Base-by-base conservation (phyloP, 2,113 vertebrate species). In the Corythoichthys haematopterus region DNA sequence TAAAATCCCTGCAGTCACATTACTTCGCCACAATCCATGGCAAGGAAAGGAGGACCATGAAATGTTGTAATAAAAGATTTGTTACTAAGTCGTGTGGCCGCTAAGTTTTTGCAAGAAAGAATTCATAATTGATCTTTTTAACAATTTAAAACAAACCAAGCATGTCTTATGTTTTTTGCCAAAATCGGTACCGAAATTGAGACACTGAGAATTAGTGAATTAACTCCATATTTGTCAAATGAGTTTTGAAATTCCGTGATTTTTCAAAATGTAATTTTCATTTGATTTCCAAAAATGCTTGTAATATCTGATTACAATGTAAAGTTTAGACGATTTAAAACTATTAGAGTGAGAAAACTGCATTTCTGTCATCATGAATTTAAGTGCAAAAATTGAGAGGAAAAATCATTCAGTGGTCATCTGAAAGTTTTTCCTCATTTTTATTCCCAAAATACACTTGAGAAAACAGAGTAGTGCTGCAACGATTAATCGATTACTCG, bases 11-110 rank as follows among this genome's bases (percentile, higher is more conserved):
- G 80, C 83, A 76, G 77, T 85, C 80, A 74, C 85, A 77, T 86
- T 87, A 82, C 64, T 88, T 81, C 87, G 84, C 87, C 89, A 89
- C 88, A 89, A 83, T 88, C 81, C 85, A 88, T 89, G 84, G 84
- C 84, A 80, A 88, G 77, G 83, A 87, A 90, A 89, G 89, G 87
- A 84, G 82, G 86, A 85, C 64, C 78, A 78, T 89, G 80, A 89
- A 88, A 89, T 88, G 88, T 90, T 90, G 90, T 91, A 91, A 91
- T 91, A 91, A 92, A 90, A 67, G 81, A 84, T 90, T 89, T 91
- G 88, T 90, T 91, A 90, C 86, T 85, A 92, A 81, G 48, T 69
- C 12, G 11, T 73, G 9, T 65, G 64, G 0, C 57, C 67, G 55
- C 35, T 0, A 59, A 43, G 35, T 80, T 64, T 12, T 83, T 81